These are phyloP conservation scores for Carettochelys insculpta DNA, from an alignment of 2,113 vertebrate species.

Conservation along the genomic window DNA sequence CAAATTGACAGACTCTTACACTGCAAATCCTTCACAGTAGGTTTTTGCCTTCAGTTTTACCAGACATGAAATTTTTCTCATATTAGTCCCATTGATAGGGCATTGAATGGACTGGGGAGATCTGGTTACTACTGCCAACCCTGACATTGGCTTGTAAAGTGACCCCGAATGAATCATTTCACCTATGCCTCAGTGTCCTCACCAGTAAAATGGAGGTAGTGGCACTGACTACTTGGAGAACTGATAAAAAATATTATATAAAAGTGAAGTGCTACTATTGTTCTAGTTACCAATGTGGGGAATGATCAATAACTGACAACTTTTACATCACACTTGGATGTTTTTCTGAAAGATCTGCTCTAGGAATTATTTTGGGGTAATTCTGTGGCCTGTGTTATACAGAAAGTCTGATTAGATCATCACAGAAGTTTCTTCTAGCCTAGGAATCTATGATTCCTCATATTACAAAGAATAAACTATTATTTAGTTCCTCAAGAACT, in stretches of 20 bases:
- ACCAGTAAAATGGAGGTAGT: neutral
- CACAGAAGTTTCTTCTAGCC: neutral
- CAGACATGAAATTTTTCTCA: neutral
- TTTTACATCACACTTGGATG: too few species aligned
- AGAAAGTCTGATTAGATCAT: neutral
- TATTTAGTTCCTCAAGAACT: slow-evolving; percentile 11
- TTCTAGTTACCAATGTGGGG: too few species aligned
- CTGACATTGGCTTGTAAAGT: neutral
- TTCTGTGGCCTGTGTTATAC: neutral
- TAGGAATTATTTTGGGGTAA: neutral
- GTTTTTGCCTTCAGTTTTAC: too few species aligned
- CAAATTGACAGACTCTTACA: neutral
- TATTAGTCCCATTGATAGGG: neutral
- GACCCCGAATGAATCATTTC: neutral
- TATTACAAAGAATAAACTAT: neutral
- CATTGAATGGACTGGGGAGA: rapidly evolving
- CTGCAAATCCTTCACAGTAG: too few species aligned
- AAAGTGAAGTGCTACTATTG: neutral
- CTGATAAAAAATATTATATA: neutral
- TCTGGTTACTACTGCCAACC: neutral
- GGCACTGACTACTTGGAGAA: neutral
- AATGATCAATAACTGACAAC: too few species aligned
- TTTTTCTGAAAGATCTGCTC: neutral
- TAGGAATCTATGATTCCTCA: neutral
- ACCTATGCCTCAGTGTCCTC: neutral